These are phyloP conservation scores for Matsumurasca onukii DNA, from an alignment of 1,140 invertebrate genomes.

Conservation along the genomic window DNA sequence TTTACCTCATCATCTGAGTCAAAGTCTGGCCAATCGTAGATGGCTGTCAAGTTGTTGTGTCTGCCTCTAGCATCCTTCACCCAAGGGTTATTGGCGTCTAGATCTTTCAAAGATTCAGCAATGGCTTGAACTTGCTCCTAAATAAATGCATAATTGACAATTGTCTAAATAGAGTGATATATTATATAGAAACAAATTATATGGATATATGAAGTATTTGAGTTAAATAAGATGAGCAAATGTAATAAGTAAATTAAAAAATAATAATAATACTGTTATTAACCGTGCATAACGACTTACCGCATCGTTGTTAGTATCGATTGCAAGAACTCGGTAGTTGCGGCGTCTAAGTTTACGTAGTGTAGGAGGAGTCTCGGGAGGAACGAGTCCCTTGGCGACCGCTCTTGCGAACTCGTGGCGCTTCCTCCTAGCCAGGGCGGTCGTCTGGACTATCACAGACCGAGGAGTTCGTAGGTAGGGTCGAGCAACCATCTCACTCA, in stretches of 20 bases:
- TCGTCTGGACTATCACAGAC: constrained; percentile 61
- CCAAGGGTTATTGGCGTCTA: constrained; percentile 58
- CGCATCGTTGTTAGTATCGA: constrained; percentile 27
- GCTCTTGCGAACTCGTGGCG: constrained; percentile 65
- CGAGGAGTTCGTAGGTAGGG: constrained; percentile 65
- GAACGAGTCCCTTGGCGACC: constrained; percentile 64
- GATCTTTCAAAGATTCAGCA: constrained; percentile 52
- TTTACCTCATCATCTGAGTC: constrained; percentile 59
- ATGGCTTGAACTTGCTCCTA: constrained; percentile 47
- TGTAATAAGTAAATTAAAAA: not conserved
- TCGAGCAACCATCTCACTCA: constrained; percentile 65
- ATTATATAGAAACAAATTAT: no score
- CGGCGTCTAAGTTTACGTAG: constrained; percentile 26
- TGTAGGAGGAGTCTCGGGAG: constrained; percentile 56
- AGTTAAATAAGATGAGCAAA: not conserved
- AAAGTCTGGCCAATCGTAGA: constrained; percentile 62
- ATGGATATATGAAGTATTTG: no score
- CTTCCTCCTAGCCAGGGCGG: constrained; percentile 58
- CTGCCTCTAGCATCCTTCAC: constrained; percentile 56
- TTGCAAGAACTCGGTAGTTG: constrained; percentile 29
- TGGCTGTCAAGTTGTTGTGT: constrained; percentile 57
- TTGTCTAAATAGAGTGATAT: no score
- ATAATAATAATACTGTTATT: not conserved
- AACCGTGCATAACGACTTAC: no score
- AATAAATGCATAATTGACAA: no score